Conservation (phyloP, 2,113 vertebrate genomes). For the Esox niger region DNA sequence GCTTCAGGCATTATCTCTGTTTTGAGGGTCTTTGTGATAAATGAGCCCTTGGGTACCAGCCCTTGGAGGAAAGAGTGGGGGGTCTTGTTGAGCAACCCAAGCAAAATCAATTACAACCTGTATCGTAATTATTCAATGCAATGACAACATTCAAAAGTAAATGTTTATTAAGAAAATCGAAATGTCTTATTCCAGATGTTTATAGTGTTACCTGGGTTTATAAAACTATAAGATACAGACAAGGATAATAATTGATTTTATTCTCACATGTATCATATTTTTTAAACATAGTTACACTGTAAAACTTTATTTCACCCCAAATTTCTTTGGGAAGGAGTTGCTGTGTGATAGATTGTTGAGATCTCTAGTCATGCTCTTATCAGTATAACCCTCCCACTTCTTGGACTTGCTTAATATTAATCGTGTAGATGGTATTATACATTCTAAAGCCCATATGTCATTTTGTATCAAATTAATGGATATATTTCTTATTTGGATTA, state of each 20-base stretch:
- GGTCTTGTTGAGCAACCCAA: conserved; percentile 45
- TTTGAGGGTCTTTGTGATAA: conserved; percentile 61
- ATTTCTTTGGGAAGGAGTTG: conserved; percentile 65
- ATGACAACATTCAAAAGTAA: conserved; percentile 45
- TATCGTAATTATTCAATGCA: conserved; percentile 59
- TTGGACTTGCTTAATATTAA: conserved; percentile 28
- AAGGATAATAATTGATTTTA: conserved; percentile 19
- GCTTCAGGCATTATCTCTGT: conserved; percentile 44
- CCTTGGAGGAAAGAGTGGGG: no score
- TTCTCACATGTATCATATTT: conserved; percentile 24
- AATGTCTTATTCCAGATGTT: conserved; percentile 13
- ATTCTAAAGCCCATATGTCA: not conserved
- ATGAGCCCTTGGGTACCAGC: conserved; percentile 35
- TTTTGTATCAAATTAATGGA: conserved; percentile 46
- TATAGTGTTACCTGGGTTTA: not conserved
- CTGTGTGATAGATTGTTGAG: conserved; percentile 61
- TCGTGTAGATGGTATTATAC: conserved; percentile 23
- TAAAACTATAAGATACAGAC: conserved; percentile 28
- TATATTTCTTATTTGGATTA: conserved; percentile 50
- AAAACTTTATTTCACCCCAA: conserved; percentile 48
- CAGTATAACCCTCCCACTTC: conserved; percentile 38
- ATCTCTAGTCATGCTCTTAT: conserved; percentile 49
- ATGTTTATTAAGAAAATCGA: conserved; percentile 28
- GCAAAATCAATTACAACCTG: conserved; percentile 63
- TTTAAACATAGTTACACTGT: conserved; percentile 30